A percentile compares a stretch with the other conserved stretches of the same genome.
Conservation (phyloP, 2,888 invertebrate genomes). For the Odontothrips loti region DNA sequence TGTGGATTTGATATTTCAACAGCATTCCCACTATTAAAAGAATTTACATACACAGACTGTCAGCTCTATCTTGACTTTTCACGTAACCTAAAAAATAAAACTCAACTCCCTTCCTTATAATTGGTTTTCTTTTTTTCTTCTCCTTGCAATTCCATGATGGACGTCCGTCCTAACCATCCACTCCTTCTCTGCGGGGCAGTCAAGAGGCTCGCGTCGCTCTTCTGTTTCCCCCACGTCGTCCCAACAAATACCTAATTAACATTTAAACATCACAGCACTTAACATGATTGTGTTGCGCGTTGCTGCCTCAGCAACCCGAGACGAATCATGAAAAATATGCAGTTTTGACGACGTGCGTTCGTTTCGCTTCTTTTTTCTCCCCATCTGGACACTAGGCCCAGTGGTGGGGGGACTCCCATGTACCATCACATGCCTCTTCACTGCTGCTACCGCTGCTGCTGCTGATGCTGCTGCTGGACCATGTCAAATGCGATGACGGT, state of each 20-base stretch:
- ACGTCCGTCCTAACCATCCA: conserved; percentile 32
- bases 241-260: conserved; percentile 7
- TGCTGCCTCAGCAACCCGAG: conserved; percentile 10
- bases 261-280: conserved; percentile 25
- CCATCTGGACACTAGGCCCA: neutral
- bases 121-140: conserved; percentile 39
- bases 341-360: conserved; percentile 20
- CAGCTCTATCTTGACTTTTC: conserved; percentile 13
- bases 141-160: conserved; percentile 19
- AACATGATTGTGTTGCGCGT: conserved; percentile 16
- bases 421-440: no score
- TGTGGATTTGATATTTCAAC: conserved; percentile 32
- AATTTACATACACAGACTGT: conserved; percentile 21
- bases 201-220: conserved; percentile 2
- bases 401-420: no score
- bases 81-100: conserved; percentile 43
- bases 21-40: conserved; percentile 5
- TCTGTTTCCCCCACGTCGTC: neutral
- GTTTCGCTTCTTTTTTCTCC: neutral
- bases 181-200: neutral
- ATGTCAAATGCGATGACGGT: neutral
- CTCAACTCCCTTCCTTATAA: conserved; percentile 37
- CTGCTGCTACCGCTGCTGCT: conserved; percentile 21
- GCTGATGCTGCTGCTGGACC: conserved; percentile 7
- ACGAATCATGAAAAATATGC: conserved; percentile 23